A percentile compares a stretch with the other conserved stretches of the same genome.
phyloP scores from a whole-genome alignment of 2,888 invertebrate species.

The Bombylius discolor region DNA sequence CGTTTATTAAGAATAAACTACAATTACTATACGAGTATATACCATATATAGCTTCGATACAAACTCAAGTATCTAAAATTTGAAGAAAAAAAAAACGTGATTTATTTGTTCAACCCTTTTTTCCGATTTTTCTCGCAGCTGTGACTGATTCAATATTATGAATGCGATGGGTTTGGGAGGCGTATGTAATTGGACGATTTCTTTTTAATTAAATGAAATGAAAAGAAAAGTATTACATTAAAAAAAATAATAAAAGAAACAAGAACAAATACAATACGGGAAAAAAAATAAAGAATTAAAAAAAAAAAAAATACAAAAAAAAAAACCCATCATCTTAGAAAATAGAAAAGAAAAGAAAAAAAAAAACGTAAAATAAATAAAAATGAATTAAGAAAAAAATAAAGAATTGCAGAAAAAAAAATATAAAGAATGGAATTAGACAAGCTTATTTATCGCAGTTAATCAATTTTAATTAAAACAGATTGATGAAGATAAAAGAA shows the following conservation, averaged over 20 bases:
- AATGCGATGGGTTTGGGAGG: slow-evolving; percentile 1
- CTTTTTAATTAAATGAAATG: slow-evolving; percentile 15
- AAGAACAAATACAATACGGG: background rate
- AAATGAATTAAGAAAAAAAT: too few species aligned
- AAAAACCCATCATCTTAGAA: too few species aligned
- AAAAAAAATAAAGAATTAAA: background rate
- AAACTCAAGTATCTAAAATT: background rate
- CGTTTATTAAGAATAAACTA: slow-evolving; percentile 6
- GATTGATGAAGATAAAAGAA: slow-evolving; percentile 4
- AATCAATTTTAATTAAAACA: slow-evolving; percentile 14
- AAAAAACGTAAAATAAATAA: background rate
- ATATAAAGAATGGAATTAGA: slow-evolving; percentile 1
- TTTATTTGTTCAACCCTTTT: slow-evolving; percentile 29
- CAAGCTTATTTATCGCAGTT: slow-evolving; percentile 11
- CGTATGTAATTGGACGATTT: slow-evolving; percentile 16
- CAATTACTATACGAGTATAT: background rate
- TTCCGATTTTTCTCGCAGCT: slow-evolving; percentile 10
- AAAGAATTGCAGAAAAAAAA: slow-evolving; percentile 3
- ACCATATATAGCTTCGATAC: background rate
- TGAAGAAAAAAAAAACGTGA: slow-evolving; percentile 25
- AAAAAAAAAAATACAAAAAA: too few species aligned
- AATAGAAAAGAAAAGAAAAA: slow-evolving; percentile 1
- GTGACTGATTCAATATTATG: slow-evolving; percentile 2
- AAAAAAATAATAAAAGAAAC: background rate
- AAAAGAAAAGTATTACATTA: background rate